Evolutionary conservation across 2,113 vertebrate species (phyloP).

Genomic region (Notiomystis cincta): DNA sequence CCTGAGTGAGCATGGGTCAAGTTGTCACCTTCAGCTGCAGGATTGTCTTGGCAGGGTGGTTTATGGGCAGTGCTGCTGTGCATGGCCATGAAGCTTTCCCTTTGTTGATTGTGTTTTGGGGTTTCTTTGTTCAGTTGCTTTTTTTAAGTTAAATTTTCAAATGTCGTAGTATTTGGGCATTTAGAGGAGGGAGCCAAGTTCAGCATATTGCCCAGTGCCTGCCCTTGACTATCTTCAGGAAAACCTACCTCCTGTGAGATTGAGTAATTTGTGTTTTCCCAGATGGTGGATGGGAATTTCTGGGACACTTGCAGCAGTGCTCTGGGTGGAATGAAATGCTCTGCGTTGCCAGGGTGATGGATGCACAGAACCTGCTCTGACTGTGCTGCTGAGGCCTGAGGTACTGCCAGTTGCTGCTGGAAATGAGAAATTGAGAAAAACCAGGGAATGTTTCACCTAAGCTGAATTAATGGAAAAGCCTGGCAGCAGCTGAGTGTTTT

Average conservation of each 20-base stretch:
- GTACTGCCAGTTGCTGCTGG: neutral
- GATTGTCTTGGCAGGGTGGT: neutral
- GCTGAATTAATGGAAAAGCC: neutral
- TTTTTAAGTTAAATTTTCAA: neutral
- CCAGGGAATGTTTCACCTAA: rapidly evolving
- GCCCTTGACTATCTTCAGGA: neutral
- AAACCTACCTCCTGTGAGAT: neutral
- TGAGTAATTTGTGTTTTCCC: neutral
- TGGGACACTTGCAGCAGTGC: neutral
- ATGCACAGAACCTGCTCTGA: neutral
- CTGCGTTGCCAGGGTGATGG: neutral
- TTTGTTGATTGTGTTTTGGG: neutral
- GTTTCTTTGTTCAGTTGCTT: neutral
- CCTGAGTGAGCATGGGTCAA: neutral
- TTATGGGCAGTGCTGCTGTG: neutral
- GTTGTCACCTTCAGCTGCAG: neutral
- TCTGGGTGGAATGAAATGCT: neutral
- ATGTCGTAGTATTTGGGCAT: neutral
- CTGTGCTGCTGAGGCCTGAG: neutral
- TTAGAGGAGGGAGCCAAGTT: neutral
- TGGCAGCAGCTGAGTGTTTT: neutral
- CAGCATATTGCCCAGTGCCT: neutral
- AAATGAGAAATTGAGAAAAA: neutral
- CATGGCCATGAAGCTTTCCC: neutral
- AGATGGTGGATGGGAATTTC: neutral